phyloP scores from a whole-genome alignment of 2,888 invertebrate genomes.

The Cistogaster globosa region DNA sequence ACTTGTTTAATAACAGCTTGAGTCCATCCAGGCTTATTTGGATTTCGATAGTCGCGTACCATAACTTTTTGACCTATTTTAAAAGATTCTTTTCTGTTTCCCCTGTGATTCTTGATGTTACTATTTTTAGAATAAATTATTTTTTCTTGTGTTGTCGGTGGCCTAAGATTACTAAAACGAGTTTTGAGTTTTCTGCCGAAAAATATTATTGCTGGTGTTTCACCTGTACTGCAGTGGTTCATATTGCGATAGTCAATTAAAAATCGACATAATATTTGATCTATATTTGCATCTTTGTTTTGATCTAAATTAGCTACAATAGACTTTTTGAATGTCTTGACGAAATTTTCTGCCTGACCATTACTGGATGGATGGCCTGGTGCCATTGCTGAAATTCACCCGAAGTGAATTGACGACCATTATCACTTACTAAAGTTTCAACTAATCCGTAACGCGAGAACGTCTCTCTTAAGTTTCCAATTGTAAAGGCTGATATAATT shows the following conservation, averaged over 20 bases:
- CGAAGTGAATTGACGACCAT: too few species aligned
- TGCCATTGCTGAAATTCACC: too few species aligned
- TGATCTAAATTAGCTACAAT: slow-evolving; percentile 57
- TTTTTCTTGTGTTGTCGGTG: slow-evolving; percentile 57
- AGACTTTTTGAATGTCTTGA: slow-evolving; percentile 73
- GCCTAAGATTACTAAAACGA: slow-evolving; percentile 53
- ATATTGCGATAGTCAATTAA: slow-evolving; percentile 31
- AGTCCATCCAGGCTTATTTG: slow-evolving; percentile 67
- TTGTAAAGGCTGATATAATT: slow-evolving; percentile 59
- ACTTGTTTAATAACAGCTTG: slow-evolving; percentile 63
- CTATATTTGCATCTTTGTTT: slow-evolving; percentile 17
- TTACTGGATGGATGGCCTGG: slow-evolving; percentile 71
- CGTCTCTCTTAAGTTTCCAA: slow-evolving; percentile 61
- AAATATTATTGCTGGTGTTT: slow-evolving; percentile 66
- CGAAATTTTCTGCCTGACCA: slow-evolving; percentile 67
- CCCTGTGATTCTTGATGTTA: slow-evolving; percentile 48
- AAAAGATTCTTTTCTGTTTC: slow-evolving; percentile 55
- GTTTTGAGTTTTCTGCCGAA: slow-evolving; percentile 60
- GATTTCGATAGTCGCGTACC: slow-evolving; percentile 64
- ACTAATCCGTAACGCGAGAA: too few species aligned
- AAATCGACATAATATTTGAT: slow-evolving; percentile 34
- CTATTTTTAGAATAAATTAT: slow-evolving; percentile 53
- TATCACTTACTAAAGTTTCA: too few species aligned
- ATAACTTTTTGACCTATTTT: slow-evolving; percentile 56
- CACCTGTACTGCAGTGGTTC: slow-evolving; percentile 64